phyloP scores from a whole-genome alignment of 1,140 invertebrate genomes.

The Zaprionus lachaisei region DNA sequence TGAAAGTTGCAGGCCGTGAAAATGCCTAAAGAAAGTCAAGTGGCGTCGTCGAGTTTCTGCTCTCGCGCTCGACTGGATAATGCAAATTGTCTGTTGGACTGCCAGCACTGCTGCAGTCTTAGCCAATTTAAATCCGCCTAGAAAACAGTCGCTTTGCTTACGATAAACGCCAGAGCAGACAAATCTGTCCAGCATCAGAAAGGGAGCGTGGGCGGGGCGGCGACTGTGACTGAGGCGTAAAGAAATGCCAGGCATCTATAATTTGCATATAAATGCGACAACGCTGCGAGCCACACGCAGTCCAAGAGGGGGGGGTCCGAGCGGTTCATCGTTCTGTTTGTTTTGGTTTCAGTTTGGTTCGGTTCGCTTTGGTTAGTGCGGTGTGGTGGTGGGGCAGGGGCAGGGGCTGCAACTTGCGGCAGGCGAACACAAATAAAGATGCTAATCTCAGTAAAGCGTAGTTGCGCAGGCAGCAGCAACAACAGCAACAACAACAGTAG shows the following conservation, averaged over 20 bases:
- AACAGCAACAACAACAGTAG: conserved; percentile 33
- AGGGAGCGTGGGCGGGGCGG: conserved; percentile 14
- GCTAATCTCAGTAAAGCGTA: conserved; percentile 77
- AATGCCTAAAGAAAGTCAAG: conserved; percentile 65
- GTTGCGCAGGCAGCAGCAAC: conserved; percentile 40
- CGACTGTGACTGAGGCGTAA: conserved; percentile 24
- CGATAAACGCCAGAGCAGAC: conserved; percentile 76
- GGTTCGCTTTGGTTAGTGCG: conserved; percentile 26
- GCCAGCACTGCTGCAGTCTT: conserved; percentile 24
- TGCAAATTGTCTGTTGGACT: conserved; percentile 38
- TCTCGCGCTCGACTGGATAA: conserved; percentile 35
- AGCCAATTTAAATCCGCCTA: conserved; percentile 61
- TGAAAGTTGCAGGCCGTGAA: conserved; percentile 44
- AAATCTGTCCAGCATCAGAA: conserved; percentile 55
- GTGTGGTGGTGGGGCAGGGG: background rate
- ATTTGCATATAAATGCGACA: conserved; percentile 81
- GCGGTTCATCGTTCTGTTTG: conserved; percentile 31
- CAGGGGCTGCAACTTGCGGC: conserved; percentile 54
- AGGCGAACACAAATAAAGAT: conserved; percentile 82
- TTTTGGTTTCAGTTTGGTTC: conserved; percentile 39
- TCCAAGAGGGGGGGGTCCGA: conserved; percentile 17
- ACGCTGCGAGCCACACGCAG: conserved; percentile 56
- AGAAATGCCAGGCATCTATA: conserved; percentile 76
- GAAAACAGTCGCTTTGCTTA: conserved; percentile 58
- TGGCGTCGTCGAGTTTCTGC: conserved; percentile 20